These are phyloP conservation scores for Zaprionus inermis DNA, from an alignment of 1,140 invertebrate genomes.

Conservation along the genomic window DNA sequence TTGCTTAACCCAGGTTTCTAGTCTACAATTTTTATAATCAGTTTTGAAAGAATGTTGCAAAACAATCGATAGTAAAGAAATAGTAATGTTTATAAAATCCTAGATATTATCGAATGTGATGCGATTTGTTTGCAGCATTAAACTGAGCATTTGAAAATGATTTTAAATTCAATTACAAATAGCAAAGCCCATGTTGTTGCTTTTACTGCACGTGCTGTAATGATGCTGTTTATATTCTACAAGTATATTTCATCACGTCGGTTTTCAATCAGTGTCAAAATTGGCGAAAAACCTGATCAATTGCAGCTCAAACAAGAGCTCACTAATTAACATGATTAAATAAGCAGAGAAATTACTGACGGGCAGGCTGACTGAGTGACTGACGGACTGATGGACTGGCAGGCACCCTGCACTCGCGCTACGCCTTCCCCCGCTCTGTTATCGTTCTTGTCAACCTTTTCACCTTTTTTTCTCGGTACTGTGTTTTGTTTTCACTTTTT, in stretches of 20 bases:
- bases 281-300: background rate
- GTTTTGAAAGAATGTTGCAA: no score
- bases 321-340: background rate
- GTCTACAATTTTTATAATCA: no score
- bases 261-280: slow-evolving; percentile 2
- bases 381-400: background rate
- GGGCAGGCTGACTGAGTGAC: background rate
- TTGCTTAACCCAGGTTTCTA: no score
- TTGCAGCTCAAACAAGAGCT: background rate
- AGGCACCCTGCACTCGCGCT: background rate
- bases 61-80: no score
- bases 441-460: slow-evolving; percentile 13
- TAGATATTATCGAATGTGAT: no score
- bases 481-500: background rate
- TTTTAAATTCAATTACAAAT: background rate
- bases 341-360: background rate
- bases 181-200: background rate
- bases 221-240: background rate
- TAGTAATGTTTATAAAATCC: no score
- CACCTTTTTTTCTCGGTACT: slow-evolving; percentile 15
- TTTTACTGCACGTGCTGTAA: background rate
- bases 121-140: no score
- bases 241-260: background rate
- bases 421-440: background rate
- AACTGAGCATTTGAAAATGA: no score